Evolutionary conservation across 2,797 vertebrate genomes (phyloP), one percentile per base, ranked within the genome.

Genomic region (Tapirus indicus): DNA sequence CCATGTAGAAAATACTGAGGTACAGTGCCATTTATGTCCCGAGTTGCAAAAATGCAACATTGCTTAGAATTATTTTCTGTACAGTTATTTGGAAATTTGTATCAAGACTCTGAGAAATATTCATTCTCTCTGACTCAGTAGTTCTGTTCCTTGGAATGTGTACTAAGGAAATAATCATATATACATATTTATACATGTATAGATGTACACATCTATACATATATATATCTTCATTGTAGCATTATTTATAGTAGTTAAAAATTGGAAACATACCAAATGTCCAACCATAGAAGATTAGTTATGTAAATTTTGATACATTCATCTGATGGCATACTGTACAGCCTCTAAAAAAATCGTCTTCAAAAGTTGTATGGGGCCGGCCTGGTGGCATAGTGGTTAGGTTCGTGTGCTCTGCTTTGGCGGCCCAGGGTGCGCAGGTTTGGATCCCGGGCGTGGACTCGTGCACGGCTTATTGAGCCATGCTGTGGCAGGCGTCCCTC

Each of bases 61-160:
- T 47, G 14, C 90, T 72, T 58, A 86, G 74, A 77, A 78, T 80
- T 87, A 49, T 41, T 94, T 91, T 95, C 54, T 82, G 62, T 91
- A 16, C 6, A 66, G 5, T 56, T 82, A 54, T 12, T 96, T 68
- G 80, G 68, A 58, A 82, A 49, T 89, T 77, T 66, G 32, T 84
- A 32, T 95, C 44, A 75, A 79, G 52, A 79, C n/a, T 64, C 66
- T 88, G 82, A 88, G 77, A 95, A 94, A 68, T 62, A 75, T 27
- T 89, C 78, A 27, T 72, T 94, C 52, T 49, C 64, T 79, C 68
- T 68, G 41, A 71, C 47, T 91, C 23, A 32, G 68, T 75, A 62
- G 62, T 88, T 88, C 77, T 54, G 41, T 77, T 90, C 54, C 54
- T 56, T 92, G 60, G 44, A 88, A 85, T 79, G 88, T 79, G 79